These are phyloP conservation scores for Anoplolepis gracilipes DNA, from an alignment of 1,140 invertebrate species.

Conservation along the genomic window DNA sequence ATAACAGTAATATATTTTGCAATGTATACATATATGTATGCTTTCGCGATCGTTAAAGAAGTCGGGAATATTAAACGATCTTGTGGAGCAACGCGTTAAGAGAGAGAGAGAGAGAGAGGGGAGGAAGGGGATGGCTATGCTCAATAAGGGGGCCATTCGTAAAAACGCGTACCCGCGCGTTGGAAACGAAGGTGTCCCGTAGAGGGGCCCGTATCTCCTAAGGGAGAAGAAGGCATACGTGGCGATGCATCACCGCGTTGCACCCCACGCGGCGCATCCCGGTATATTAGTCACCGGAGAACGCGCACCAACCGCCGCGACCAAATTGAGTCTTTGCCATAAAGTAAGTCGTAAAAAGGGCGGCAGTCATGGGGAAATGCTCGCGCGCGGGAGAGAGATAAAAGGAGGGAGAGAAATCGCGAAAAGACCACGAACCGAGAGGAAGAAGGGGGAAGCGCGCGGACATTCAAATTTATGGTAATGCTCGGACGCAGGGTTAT, in stretches of 20 bases:
- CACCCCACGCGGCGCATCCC: constrained; percentile 74
- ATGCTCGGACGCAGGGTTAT: constrained; percentile 81
- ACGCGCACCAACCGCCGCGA: constrained; percentile 75
- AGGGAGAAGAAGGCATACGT: constrained; percentile 32
- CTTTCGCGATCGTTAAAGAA: background rate
- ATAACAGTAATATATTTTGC: background rate
- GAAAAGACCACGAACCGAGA: background rate
- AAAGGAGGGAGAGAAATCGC: background rate
- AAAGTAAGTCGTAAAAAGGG: constrained; percentile 83
- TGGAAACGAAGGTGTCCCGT: constrained; percentile 45
- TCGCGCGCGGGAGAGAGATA: constrained; percentile 40
- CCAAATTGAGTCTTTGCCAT: constrained; percentile 85
- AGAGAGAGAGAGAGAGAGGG: background rate
- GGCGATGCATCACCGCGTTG: constrained; percentile 77
- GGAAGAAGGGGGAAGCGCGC: constrained; percentile 38
- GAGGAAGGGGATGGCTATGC: background rate
- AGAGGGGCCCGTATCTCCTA: constrained; percentile 21
- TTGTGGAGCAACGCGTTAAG: constrained; percentile 1
- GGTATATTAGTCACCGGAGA: constrained; percentile 79
- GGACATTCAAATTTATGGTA: constrained; percentile 85
- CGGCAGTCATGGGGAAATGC: constrained; percentile 73
- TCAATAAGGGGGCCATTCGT: constrained; percentile 46
- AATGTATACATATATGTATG: background rate
- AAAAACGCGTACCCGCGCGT: constrained; percentile 55
- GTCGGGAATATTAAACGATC: constrained; percentile 45